Evolutionary conservation across 2,113 vertebrate genomes (phyloP).

Genomic region (Scomber japonicus): DNA sequence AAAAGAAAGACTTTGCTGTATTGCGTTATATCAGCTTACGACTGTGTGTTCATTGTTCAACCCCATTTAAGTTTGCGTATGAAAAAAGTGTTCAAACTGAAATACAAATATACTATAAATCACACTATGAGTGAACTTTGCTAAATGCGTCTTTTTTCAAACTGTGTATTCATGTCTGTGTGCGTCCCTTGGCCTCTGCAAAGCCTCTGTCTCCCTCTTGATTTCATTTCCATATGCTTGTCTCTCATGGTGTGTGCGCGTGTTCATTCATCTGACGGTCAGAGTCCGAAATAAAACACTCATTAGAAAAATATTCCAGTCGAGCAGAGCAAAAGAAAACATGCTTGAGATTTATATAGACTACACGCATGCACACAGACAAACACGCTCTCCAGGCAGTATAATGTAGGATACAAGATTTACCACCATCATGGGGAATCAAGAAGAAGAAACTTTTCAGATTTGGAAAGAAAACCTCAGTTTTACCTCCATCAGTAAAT

Average conservation of each 20-base stretch:
- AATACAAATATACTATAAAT: neutral
- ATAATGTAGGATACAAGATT: constrained; percentile 53
- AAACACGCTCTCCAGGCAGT: constrained; percentile 29
- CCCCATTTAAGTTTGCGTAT: neutral
- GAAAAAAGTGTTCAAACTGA: constrained; percentile 10
- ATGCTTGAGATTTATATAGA: constrained; percentile 53
- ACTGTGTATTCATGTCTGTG: constrained; percentile 15
- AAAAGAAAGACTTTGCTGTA: neutral
- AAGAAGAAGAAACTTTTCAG: constrained; percentile 54
- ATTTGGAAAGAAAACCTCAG: constrained; percentile 69
- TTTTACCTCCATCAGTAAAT: constrained; percentile 52
- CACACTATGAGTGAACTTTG: constrained; percentile 7
- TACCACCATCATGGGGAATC: constrained; percentile 54
- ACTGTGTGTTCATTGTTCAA: neutral
- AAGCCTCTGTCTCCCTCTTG: constrained; percentile 29
- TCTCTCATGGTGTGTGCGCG: constrained; percentile 28
- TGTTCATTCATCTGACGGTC: constrained; percentile 22
- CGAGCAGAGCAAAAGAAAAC: constrained; percentile 68
- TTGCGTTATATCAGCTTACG: neutral
- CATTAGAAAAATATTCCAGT: constrained; percentile 70
- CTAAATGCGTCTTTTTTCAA: constrained; percentile 2
- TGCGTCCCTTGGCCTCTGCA: constrained; percentile 32
- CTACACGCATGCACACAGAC: constrained; percentile 29
- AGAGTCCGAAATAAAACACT: constrained; percentile 59
- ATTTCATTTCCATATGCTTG: constrained; percentile 67